A percentile compares a stretch with the other conserved stretches of the same genome.
These are phyloP conservation scores for Sylvicola cinctus DNA, from an alignment of 2,888 invertebrate genomes.

Conservation along the genomic window DNA sequence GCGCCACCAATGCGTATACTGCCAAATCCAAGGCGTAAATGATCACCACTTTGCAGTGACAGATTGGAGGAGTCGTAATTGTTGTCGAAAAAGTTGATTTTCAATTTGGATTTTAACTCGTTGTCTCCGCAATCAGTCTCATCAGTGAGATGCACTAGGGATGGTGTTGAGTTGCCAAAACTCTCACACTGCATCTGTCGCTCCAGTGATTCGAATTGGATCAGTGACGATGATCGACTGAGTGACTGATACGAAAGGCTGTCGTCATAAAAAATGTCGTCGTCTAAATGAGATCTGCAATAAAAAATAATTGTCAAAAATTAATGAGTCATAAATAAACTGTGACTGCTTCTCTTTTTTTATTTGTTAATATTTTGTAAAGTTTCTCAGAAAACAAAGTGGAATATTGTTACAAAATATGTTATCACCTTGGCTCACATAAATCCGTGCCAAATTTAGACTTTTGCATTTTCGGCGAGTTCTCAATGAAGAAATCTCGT, in stretches of 20 bases:
- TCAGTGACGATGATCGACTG: conserved; percentile 58
- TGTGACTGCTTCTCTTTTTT: too few species aligned
- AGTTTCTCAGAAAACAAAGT: too few species aligned
- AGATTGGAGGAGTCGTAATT: neutral
- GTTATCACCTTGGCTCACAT: too few species aligned
- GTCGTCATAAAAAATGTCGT: conserved; percentile 21
- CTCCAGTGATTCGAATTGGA: conserved; percentile 71
- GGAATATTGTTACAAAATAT: too few species aligned
- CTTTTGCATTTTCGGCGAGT: too few species aligned
- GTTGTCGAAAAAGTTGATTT: neutral
- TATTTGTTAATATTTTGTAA: too few species aligned
- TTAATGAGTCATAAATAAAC: too few species aligned
- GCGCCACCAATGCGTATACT: too few species aligned
- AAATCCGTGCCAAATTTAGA: too few species aligned
- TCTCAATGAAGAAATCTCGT: conserved; percentile 35
- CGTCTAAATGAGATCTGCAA: conserved; percentile 6
- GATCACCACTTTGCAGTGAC: too few species aligned
- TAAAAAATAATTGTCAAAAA: neutral
- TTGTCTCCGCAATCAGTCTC: neutral
- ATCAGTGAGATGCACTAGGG: conserved; percentile 10
- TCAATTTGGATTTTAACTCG: neutral
- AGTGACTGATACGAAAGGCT: conserved; percentile 34
- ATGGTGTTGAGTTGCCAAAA: conserved; percentile 23
- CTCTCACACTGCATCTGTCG: conserved; percentile 34
- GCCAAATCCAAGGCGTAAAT: too few species aligned